These are phyloP conservation scores for Trichopoda pennipes DNA, from an alignment of 2,888 invertebrate genomes.

Conservation along the genomic window DNA sequence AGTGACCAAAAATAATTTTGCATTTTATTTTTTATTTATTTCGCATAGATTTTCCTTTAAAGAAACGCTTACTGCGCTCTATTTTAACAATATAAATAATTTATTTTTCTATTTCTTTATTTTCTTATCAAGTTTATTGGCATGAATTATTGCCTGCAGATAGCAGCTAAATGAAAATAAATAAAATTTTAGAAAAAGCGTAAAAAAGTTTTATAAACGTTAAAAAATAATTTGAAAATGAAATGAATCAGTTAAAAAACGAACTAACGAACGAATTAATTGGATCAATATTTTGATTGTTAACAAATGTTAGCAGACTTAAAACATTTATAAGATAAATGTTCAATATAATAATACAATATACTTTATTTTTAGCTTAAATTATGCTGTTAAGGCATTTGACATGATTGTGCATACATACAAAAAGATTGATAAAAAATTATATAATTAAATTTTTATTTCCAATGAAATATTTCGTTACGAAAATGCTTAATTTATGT, in stretches of 20 bases:
- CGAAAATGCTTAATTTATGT: too few species aligned
- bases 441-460: too few species aligned
- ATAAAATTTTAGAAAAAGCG: constrained; percentile 8
- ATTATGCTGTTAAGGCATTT: too few species aligned
- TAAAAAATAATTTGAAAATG: constrained; percentile 12
- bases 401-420: too few species aligned
- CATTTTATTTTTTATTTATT: neutral
- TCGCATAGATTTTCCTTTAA: neutral
- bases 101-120: constrained; percentile 26
- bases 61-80: neutral
- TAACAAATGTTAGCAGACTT: neutral
- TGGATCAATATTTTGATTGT: too few species aligned
- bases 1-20: neutral
- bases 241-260: neutral
- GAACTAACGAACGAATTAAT: neutral
- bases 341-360: too few species aligned
- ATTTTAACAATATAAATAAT: neutral
- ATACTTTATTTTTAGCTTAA: too few species aligned
- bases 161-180: constrained; percentile 40
- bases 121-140: constrained; percentile 50
- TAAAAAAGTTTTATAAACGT: constrained; percentile 3
- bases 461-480: too few species aligned
- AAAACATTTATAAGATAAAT: neutral
- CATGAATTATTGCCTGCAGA: constrained; percentile 66
- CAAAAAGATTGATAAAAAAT: too few species aligned